phyloP scores from a whole-genome alignment of 2,797 vertebrate genomes.

The Xyrichtys novacula region DNA sequence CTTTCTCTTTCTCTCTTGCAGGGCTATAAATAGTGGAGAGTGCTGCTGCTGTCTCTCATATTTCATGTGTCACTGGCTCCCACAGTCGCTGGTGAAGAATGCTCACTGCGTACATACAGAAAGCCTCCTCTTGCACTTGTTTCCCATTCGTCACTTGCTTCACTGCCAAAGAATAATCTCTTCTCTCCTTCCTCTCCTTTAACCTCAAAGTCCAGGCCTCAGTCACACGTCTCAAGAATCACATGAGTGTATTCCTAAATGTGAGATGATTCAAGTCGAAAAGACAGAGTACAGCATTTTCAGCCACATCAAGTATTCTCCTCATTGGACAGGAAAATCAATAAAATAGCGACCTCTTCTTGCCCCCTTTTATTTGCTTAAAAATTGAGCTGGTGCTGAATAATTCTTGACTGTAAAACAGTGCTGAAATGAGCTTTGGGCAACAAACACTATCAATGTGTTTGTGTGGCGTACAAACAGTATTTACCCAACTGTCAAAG shows the following conservation, averaged over 20 bases:
- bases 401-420: background rate
- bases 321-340: background rate
- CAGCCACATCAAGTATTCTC: background rate
- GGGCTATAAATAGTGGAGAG: constrained; percentile 83
- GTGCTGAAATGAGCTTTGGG: background rate
- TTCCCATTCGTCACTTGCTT: constrained; percentile 47
- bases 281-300: constrained; percentile 1
- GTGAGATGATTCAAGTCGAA: constrained; percentile 6
- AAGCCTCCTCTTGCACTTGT: constrained; percentile 52
- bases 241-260: constrained; percentile 1
- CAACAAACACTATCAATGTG: background rate
- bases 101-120: constrained; percentile 63
- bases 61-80: constrained; percentile 86
- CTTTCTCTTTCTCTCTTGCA: constrained; percentile 60
- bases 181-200: constrained; percentile 6
- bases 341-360: background rate
- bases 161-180: constrained; percentile 28
- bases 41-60: constrained; percentile 84
- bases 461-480: background rate
- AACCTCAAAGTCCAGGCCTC: constrained; percentile 19
- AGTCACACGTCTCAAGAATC: constrained; percentile 23
- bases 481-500: constrained; percentile 8
- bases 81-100: constrained; percentile 74
- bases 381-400: background rate
- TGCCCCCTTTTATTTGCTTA: background rate